Conservation (phyloP, 2,797 vertebrate species). For the Neosalanx taihuensis region DNA sequence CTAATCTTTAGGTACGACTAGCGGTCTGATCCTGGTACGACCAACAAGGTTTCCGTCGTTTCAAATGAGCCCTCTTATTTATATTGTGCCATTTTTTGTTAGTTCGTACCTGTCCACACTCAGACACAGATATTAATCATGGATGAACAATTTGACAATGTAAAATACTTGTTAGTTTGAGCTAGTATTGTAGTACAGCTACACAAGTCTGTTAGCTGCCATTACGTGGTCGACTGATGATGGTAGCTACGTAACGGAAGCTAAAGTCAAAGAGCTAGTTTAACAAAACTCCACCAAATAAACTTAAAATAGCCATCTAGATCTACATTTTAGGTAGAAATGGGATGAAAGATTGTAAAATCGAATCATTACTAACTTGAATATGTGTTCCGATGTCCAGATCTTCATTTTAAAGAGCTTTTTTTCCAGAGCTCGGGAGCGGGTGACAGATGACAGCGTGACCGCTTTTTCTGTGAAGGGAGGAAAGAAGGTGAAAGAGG, state of each 20-base stretch:
- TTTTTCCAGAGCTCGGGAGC: conserved; percentile 42
- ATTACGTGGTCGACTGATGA: background rate
- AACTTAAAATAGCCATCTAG: background rate
- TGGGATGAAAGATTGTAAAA: fast-evolving
- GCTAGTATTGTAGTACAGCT: background rate
- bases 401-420: conserved; percentile 84
- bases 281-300: background rate
- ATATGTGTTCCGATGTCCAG: conserved; percentile 94
- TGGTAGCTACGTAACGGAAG: background rate
- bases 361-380: conserved; percentile 78
- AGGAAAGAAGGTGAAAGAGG: conserved; percentile 18
- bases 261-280: conserved; percentile 3
- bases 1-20: too few relatives aligned
- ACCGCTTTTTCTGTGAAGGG: conserved; percentile 24
- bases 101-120: background rate
- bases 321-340: fast-evolving
- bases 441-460: conserved; percentile 47
- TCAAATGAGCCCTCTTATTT: too few relatives aligned
- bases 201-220: background rate
- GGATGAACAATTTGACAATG: too few relatives aligned
- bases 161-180: background rate
- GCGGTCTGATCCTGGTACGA: too few relatives aligned
- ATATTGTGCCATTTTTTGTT: background rate
- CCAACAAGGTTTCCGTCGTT: too few relatives aligned
- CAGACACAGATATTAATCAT: background rate